Base-by-base conservation (phyloP, 2,888 invertebrate genomes). In the Acleris emargana region DNA sequence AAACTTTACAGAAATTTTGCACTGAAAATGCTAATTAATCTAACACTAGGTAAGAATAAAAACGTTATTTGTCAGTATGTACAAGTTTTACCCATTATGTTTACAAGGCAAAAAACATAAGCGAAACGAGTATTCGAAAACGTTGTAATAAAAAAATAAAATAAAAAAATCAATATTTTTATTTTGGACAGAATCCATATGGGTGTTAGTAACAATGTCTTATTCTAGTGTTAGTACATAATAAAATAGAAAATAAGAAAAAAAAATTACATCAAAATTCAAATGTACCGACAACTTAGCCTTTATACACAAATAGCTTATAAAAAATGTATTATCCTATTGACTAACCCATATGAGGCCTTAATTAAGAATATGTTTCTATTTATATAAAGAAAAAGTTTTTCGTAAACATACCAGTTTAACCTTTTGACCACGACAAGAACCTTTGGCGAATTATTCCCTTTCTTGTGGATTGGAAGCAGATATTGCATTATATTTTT, bases 251-350 rank as follows among this genome's bases (percentile, higher is more conserved):
- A n/a, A n/a, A n/a, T n/a, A n/a, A n/a, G n/a, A n/a, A n/a, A n/a
- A n/a, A n/a, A n/a, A n/a, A 32, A 54, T 38, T 20, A 54, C 20
- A 32, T 50, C 45, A 25, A 45, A 64, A 42, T 28, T 42, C 59
- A 59, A 59, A 64, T 64, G 54, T 64, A 64, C 49, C 54, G 25
- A 38, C 38, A 38, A 18, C 11, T 28, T 6, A n/a, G 38, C 13
- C 6, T 22, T 50, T 54, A 59, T 59, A 64, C 59, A 64, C 64
- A 64, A 38, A 59, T 32, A 54, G 13, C 2, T 59, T 58, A 20
- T 49, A 58, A 28, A 43, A n/a, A 49, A 59, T 20, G 53, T 28
- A 62, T 51, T 58, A 59, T 32, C 18, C 16, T 42, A 53, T 42
- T 53, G 38, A 64, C 58, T 52, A 47, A 47, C 38, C 64, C 47